These are phyloP conservation scores for Drosophila equinoxialis DNA, from an alignment of 1,140 invertebrate genomes.

Conservation along the genomic window DNA sequence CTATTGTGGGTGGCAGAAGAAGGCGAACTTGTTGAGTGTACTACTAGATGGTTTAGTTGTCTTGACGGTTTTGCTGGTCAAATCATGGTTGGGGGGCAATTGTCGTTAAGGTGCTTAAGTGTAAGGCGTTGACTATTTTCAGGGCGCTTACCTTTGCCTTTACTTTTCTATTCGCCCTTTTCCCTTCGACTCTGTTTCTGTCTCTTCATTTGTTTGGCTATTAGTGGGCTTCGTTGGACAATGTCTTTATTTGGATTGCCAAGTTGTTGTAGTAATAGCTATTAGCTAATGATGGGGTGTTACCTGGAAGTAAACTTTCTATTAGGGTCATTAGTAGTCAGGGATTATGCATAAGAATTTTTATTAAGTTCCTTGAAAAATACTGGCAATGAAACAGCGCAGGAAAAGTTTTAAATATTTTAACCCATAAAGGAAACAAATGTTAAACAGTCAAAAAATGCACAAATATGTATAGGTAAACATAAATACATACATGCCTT, in stretches of 20 bases:
- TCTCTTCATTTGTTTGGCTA: constrained; percentile 23
- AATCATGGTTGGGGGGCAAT: constrained; percentile 39
- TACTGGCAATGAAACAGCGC: not conserved
- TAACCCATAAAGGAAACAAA: constrained; percentile 4
- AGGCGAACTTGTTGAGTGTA: constrained; percentile 62
- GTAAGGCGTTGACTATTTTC: constrained; percentile 55
- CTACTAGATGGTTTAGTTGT: constrained; percentile 4
- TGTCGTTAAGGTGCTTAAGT: constrained; percentile 76
- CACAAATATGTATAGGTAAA: not conserved
- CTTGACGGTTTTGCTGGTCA: constrained; percentile 33
- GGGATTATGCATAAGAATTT: not conserved
- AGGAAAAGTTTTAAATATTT: not conserved
- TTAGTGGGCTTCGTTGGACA: constrained; percentile 54
- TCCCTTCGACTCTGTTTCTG: not conserved
- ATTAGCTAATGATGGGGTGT: constrained; percentile 35
- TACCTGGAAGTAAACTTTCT: constrained; percentile 21
- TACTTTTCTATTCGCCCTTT: not conserved
- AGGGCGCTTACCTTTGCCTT: constrained; percentile 28
- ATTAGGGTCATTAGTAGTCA: constrained; percentile 17
- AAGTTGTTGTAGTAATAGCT: constrained; percentile 22
- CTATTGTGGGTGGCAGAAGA: not conserved
- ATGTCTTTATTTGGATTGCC: constrained; percentile 47
- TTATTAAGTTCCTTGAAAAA: not conserved
- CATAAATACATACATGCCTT: not conserved
- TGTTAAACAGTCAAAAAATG: constrained; percentile 2